A percentile compares a stretch with the other conserved stretches of the same genome.
Evolutionary conservation across 2,888 invertebrate species (phyloP).

Genomic region (Parnassius orleans): DNA sequence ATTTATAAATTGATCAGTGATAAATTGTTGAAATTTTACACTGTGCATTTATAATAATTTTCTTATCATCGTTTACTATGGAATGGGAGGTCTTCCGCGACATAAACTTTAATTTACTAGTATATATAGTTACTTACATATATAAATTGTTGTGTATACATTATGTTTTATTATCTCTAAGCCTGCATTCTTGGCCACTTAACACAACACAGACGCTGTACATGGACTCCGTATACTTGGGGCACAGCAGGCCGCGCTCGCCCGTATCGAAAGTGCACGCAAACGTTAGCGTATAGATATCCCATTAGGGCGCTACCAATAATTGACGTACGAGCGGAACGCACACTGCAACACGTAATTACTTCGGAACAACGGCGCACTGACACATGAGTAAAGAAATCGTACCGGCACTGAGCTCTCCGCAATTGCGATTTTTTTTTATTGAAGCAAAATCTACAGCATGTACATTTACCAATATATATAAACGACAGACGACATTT

Average conservation of each 20-base stretch:
- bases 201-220: slow-evolving; percentile 1
- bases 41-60: no score
- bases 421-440: slow-evolving; percentile 37
- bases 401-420: slow-evolving; percentile 22
- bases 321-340: slow-evolving; percentile 32
- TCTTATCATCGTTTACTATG: no score
- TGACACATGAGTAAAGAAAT: no score
- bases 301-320: slow-evolving; percentile 33
- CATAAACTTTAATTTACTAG: no score
- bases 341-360: slow-evolving; percentile 43
- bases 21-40: no score
- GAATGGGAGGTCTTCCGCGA: no score
- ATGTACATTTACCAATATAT: no score
- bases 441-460: no score
- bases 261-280: slow-evolving; percentile 22
- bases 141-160: no score
- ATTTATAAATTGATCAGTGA: no score
- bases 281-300: slow-evolving; percentile 31
- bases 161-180: neutral
- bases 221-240: neutral
- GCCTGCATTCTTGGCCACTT: slow-evolving; percentile 2
- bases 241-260: slow-evolving; percentile 12
- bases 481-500: no score
- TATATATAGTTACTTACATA: no score
- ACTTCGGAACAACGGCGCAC: slow-evolving; percentile 38